These are phyloP conservation scores for Drosophila lowei DNA, from an alignment of 1,140 invertebrate species.

Conservation along the genomic window DNA sequence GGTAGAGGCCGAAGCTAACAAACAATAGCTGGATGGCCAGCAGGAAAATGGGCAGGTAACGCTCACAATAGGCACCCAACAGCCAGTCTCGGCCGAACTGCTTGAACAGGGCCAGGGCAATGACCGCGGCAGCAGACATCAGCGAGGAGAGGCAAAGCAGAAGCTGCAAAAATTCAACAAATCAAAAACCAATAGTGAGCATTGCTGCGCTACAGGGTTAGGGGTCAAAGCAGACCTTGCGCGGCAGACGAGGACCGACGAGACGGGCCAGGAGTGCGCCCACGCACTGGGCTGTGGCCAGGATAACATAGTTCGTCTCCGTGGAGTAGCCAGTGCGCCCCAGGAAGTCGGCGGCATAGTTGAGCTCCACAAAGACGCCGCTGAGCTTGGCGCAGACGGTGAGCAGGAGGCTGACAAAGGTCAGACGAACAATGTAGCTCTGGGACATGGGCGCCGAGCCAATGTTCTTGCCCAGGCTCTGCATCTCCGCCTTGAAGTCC, in stretches of 20 bases:
- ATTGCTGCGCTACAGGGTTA: too few relatives aligned
- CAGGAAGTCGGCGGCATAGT: constrained; percentile 62
- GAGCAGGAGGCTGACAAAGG: constrained; percentile 54
- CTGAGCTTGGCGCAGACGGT: constrained; percentile 68
- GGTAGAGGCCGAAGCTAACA: constrained; percentile 69
- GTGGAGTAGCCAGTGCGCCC: constrained; percentile 56
- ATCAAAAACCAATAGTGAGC: too few relatives aligned
- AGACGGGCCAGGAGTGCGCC: constrained; percentile 56
- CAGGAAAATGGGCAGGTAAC: constrained; percentile 59
- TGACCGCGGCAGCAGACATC: constrained; percentile 46
- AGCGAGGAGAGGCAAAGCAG: constrained; percentile 65
- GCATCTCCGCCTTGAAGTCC: constrained; percentile 57
- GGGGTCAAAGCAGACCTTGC: constrained; percentile 38
- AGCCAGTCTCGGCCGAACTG: constrained; percentile 30
- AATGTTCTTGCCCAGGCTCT: constrained; percentile 23
- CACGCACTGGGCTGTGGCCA: constrained; percentile 50
- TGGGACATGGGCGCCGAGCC: constrained; percentile 35
- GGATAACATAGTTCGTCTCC: constrained; percentile 52
- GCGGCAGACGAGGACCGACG: constrained; percentile 45
- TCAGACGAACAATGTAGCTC: constrained; percentile 58
- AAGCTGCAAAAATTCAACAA: constrained; percentile 23
- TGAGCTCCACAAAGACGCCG: constrained; percentile 65
- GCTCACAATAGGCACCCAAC: constrained; percentile 33
- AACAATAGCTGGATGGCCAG: constrained; percentile 53
- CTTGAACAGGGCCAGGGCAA: constrained; percentile 59